phyloP scores from a whole-genome alignment of 2,797 vertebrate species.

The Liasis olivaceus region DNA sequence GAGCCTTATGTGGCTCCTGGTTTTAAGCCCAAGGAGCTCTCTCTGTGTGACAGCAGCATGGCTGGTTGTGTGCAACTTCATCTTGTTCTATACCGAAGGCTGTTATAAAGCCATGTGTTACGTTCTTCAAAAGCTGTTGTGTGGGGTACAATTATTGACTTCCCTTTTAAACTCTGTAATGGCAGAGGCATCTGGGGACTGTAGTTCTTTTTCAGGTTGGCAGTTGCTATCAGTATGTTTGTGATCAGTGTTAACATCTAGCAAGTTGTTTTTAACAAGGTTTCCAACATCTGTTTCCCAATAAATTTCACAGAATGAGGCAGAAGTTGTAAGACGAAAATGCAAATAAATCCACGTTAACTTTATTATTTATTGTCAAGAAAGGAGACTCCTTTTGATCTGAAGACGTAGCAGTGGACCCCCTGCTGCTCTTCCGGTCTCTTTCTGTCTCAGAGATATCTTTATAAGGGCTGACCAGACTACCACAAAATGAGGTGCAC shows the following conservation, averaged over 20 bases:
- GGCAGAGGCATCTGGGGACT: background rate
- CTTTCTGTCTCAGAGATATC: too few species aligned
- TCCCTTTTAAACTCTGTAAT: background rate
- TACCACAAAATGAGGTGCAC: background rate
- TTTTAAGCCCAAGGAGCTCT: background rate
- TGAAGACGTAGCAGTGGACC: background rate
- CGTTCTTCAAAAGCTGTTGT: background rate
- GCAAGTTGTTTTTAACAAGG: background rate
- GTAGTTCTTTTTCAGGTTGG: background rate
- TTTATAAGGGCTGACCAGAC: background rate
- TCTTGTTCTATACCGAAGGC: background rate
- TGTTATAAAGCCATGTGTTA: background rate
- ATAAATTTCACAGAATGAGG: background rate
- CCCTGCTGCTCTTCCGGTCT: background rate
- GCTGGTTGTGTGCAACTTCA: background rate
- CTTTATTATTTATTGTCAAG: background rate
- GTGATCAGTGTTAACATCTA: too few species aligned
- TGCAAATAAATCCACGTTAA: background rate
- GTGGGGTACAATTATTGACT: background rate
- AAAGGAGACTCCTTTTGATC: background rate
- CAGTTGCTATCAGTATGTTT: too few species aligned
- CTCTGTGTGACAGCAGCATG: fast-evolving
- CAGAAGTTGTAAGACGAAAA: background rate
- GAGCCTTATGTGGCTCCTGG: background rate
- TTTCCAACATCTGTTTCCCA: background rate